Evolutionary conservation across 2,113 vertebrate genomes (phyloP).

Genomic region (Peucedramus taeniatus): DNA sequence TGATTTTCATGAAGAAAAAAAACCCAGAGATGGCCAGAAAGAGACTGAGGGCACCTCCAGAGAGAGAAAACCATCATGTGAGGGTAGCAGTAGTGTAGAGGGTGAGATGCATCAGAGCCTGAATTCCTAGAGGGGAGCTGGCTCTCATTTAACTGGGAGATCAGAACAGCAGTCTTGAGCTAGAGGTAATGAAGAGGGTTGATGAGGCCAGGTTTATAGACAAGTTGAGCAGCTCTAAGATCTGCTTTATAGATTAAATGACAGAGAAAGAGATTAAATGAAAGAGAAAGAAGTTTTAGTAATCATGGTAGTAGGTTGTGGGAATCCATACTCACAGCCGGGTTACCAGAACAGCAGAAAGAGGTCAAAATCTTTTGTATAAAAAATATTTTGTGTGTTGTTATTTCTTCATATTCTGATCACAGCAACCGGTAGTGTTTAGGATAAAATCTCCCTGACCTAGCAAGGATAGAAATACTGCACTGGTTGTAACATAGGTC

Average conservation of each 20-base stretch:
- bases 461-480: neutral
- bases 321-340: neutral
- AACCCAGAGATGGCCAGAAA: neutral
- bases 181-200: neutral
- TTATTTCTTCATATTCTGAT: neutral
- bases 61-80: accelerated
- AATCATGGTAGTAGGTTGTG: neutral
- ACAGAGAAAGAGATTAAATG: too few relatives aligned
- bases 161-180: neutral
- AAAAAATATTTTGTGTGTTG: neutral
- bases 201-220: neutral
- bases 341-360: neutral
- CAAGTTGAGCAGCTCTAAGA: neutral
- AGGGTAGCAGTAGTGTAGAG: neutral
- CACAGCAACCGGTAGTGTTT: neutral
- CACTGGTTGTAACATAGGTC: neutral
- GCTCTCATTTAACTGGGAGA: neutral
- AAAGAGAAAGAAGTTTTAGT: neutral
- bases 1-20: neutral
- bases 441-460: neutral
- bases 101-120: neutral
- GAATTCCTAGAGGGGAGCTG: neutral
- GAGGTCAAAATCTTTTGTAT: neutral
- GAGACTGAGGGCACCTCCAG: neutral
- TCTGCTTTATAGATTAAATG: neutral